phyloP scores from a whole-genome alignment of 2,113 vertebrate genomes.

The Recurvirostra avosetta region DNA sequence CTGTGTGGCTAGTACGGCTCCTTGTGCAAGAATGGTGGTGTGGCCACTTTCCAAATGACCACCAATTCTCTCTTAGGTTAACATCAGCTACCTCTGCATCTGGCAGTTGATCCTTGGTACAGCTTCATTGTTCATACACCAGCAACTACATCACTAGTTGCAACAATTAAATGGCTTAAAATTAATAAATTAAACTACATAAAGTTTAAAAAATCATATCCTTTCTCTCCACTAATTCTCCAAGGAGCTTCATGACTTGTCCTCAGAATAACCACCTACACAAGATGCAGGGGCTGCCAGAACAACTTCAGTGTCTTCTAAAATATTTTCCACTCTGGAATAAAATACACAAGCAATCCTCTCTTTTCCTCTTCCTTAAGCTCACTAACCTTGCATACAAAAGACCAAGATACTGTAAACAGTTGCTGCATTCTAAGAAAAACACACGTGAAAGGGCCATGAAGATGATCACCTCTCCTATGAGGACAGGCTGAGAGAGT shows the following conservation, averaged over 20 bases:
- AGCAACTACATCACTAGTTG: not conserved
- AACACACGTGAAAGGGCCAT: no score
- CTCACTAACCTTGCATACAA: not conserved
- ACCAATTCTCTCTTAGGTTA: not conserved
- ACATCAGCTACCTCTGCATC: not conserved
- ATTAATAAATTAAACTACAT: not conserved
- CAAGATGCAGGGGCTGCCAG: not conserved
- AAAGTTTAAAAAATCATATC: not conserved
- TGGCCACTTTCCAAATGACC: not conserved
- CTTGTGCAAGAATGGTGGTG: not conserved
- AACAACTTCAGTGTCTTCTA: not conserved
- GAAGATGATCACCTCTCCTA: no score
- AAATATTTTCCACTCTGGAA: not conserved
- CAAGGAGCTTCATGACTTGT: not conserved
- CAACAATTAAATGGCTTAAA: not conserved
- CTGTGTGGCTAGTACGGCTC: not conserved
- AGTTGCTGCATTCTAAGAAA: not conserved
- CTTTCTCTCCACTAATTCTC: not conserved
- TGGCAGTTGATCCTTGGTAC: not conserved
- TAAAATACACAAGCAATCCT: not conserved
- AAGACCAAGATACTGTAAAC: not conserved
- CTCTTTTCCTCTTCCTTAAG: not conserved
- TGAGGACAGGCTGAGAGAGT: no score
- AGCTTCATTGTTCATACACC: not conserved
- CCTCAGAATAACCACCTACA: not conserved